These are phyloP conservation scores for Melanophora roralis DNA, from an alignment of 2,888 invertebrate genomes.

Conservation along the genomic window DNA sequence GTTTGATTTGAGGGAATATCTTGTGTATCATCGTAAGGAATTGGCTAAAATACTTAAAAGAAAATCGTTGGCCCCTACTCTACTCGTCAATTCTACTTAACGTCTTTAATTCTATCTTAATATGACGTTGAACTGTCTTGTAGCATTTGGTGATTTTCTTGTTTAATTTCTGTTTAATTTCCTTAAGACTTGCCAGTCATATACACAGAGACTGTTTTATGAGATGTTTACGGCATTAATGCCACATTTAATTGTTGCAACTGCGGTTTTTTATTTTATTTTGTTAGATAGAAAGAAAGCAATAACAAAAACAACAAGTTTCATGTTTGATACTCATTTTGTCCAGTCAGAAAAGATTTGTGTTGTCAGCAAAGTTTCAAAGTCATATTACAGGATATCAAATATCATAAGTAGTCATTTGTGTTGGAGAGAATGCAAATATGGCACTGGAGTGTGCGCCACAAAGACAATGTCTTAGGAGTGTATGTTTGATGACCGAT, in stretches of 20 bases:
- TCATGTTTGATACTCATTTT: slow-evolving; percentile 16
- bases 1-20: slow-evolving; percentile 38
- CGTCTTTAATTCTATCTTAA: slow-evolving; percentile 62
- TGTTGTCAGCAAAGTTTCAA: slow-evolving; percentile 52
- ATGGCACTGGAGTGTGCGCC: not conserved
- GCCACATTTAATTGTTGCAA: slow-evolving; percentile 60
- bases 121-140: slow-evolving; percentile 63
- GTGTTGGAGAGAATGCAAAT: slow-evolving; percentile 17
- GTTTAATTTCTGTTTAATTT: slow-evolving; percentile 60
- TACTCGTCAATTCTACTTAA: slow-evolving; percentile 58
- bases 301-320: not conserved
- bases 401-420: slow-evolving; percentile 35
- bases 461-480: slow-evolving; percentile 14
- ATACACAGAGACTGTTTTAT: slow-evolving; percentile 45
- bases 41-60: not conserved
- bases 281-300: slow-evolving; percentile 31
- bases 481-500: slow-evolving; percentile 56
- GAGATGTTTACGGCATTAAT: slow-evolving; percentile 61
- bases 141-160: slow-evolving; percentile 62
- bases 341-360: slow-evolving; percentile 37
- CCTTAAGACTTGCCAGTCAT: slow-evolving; percentile 38
- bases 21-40: slow-evolving; percentile 3
- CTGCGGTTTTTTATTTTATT: slow-evolving; percentile 22
- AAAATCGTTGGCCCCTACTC: not conserved
- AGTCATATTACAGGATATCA: slow-evolving; percentile 60